These are phyloP conservation scores for Galerucella nymphaeae DNA, from an alignment of 2,888 invertebrate genomes.

Conservation along the genomic window DNA sequence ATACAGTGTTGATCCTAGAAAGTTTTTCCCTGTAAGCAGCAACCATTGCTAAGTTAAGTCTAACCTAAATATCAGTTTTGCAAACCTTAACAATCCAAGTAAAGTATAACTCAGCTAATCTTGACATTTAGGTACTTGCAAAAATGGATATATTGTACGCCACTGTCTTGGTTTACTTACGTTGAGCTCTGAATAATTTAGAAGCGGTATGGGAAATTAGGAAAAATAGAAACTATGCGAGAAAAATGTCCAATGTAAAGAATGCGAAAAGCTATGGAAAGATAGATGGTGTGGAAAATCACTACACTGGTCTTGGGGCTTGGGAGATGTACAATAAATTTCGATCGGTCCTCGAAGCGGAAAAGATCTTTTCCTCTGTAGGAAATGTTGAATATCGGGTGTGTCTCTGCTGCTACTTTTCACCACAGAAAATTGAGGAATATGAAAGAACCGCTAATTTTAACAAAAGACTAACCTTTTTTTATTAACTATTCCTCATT, in stretches of 20 bases:
- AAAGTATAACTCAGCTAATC: no score
- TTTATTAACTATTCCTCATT: no score
- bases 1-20: no score
- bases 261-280: conserved; percentile 40
- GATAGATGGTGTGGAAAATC: conserved; percentile 61
- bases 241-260: conserved; percentile 13
- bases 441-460: not conserved
- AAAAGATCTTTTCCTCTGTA: conserved; percentile 19
- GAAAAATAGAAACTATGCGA: conserved; percentile 24
- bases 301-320: conserved; percentile 57
- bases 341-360: conserved; percentile 20
- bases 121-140: no score
- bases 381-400: conserved; percentile 21
- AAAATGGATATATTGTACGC: not conserved
- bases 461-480: not conserved
- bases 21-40: no score
- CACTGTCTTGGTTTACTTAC: conserved; percentile 8
- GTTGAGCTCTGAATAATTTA: conserved; percentile 23
- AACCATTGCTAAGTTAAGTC: no score
- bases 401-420: conserved; percentile 21
- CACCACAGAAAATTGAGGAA: conserved; percentile 2
- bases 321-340: conserved; percentile 58
- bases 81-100: no score
- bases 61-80: no score
- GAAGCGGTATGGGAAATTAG: conserved; percentile 32